phyloP scores from a whole-genome alignment of 2,888 invertebrate species.

The Dione vanillae region DNA sequence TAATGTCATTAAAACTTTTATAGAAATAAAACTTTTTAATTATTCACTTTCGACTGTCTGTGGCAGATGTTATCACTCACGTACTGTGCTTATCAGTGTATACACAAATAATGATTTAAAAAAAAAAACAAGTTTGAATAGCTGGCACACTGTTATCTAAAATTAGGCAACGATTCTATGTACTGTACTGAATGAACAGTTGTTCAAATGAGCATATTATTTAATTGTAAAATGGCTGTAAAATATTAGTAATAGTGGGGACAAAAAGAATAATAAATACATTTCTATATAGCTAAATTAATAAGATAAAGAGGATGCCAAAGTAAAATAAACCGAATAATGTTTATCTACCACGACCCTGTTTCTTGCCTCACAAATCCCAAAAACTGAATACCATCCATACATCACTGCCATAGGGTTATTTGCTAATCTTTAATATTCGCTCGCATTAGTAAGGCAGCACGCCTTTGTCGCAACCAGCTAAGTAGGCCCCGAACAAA shows the following conservation, averaged over 20 bases:
- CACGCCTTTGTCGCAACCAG: slow-evolving; percentile 40
- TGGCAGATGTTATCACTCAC: neutral
- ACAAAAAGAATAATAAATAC: too few species aligned
- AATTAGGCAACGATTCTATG: neutral
- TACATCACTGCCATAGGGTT: slow-evolving; percentile 21
- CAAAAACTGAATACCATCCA: slow-evolving; percentile 13
- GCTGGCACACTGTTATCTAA: neutral
- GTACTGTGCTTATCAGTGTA: neutral
- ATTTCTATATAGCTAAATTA: too few species aligned
- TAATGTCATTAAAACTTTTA: neutral
- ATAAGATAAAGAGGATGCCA: too few species aligned
- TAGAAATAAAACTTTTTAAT: neutral
- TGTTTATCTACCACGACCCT: neutral
- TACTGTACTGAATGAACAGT: too few species aligned
- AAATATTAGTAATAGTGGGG: too few species aligned
- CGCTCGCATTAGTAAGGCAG: slow-evolving; percentile 29
- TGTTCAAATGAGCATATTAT: neutral
- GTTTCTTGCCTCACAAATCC: neutral
- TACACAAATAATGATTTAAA: neutral
- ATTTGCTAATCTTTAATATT: slow-evolving; percentile 27
- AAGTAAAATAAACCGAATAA: neutral
- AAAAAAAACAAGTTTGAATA: neutral
- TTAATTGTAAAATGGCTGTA: too few species aligned
- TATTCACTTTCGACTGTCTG: neutral
- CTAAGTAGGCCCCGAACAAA: slow-evolving; percentile 53